phyloP scores from a whole-genome alignment of 2,888 invertebrate genomes.

The Conops quadrifasciatus region DNA sequence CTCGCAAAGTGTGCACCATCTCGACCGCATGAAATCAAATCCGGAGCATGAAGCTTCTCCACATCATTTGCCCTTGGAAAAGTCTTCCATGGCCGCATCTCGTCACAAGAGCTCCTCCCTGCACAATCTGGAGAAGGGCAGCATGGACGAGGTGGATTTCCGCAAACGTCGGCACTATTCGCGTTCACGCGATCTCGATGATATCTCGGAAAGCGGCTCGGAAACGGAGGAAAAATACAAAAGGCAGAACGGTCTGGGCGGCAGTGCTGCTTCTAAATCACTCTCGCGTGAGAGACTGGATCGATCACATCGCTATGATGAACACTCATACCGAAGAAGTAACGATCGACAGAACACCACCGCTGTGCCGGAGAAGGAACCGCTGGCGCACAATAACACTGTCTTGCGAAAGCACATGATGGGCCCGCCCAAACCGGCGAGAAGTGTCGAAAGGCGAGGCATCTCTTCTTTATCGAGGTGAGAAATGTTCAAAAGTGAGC shows the following conservation, averaged over 20 bases:
- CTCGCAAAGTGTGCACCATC: conserved; percentile 63
- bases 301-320: conserved; percentile 54
- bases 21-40: conserved; percentile 55
- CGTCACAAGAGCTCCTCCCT: conserved; percentile 61
- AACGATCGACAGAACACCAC: conserved; percentile 45
- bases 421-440: conserved; percentile 65
- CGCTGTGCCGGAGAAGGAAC: conserved; percentile 15
- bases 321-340: conserved; percentile 51
- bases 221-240: conserved; percentile 62
- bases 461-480: conserved; percentile 51
- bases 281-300: conserved; percentile 50
- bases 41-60: conserved; percentile 45
- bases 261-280: conserved; percentile 49
- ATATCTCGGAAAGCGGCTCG: conserved; percentile 65
- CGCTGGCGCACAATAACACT: conserved; percentile 39
- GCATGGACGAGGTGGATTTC: conserved; percentile 59
- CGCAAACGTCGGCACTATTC: conserved; percentile 63
- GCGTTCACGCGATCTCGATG: conserved; percentile 66
- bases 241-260: conserved; percentile 46
- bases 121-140: conserved; percentile 60
- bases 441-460: conserved; percentile 58
- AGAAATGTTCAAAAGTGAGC: conserved; percentile 5
- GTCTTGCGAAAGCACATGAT: conserved; percentile 40
- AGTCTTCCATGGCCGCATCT: conserved; percentile 37
- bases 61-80: not conserved